Evolutionary conservation across 2,888 invertebrate species (phyloP), one percentile per base, ranked within the genome.

Genomic region (Ganaspis brasiliensis): DNA sequence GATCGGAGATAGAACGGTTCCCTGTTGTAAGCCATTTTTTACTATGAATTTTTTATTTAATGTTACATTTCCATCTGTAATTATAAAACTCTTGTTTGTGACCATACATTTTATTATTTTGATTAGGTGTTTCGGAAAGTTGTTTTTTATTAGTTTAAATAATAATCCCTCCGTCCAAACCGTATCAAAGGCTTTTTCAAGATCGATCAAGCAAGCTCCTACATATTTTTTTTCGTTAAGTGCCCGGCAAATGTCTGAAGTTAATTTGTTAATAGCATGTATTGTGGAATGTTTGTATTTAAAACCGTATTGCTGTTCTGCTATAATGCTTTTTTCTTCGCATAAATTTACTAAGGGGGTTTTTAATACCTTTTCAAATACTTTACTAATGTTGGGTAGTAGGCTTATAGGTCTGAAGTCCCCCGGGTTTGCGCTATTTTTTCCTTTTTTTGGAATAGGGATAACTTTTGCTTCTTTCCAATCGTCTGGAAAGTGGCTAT

Each of bases 31-130:
- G 1, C 83, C 83, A 16, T 83, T 80, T 2, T 24, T 49, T 4
- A 82, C 70, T n/a, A 9, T 1, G 12, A 80, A 84, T 61, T 55
- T 63, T 75, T 75, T 77, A 1, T 52, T 21, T 0, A 67, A 40
- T 2, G 21, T 1, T 6, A 31, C 26, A 14, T 31, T 31, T 0
- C 52, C 72, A 5, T 70, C 21, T 9, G 61, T 19, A 1, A 77
- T 75, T 1, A 35, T 21, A 16, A 79, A 75, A 10, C 45, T 61
- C 74, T 79, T 77, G 1, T 57, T 52, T 1, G 49, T 59, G 19
- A 82, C 73, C 80, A 83, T 83, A 14, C 59, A 74, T 75, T 76
- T 81, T 24, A 83, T 81, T 3, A 82, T 75, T 78, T 81, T 83
- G 14, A 81, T 82, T 9, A 83, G 12, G 37, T 83, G 73, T 16